Conservation (phyloP, 2,888 invertebrate species). For the Matsumyia berberina region DNA sequence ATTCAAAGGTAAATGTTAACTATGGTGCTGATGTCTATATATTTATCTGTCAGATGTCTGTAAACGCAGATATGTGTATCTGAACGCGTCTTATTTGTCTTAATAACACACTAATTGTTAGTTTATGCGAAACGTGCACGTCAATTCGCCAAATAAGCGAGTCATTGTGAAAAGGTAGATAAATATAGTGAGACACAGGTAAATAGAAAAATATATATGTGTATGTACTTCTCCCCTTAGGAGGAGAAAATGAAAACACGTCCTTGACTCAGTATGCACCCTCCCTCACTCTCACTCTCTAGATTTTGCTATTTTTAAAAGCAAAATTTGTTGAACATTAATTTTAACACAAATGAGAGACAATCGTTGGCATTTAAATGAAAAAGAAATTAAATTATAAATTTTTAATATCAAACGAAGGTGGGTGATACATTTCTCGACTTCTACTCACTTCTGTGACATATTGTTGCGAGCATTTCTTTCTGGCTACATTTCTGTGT, state of each 20-base stretch:
- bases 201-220: conserved; percentile 25
- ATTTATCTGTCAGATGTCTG: conserved; percentile 8
- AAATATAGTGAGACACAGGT: conserved; percentile 27
- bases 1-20: conserved; percentile 35
- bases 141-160: conserved; percentile 50
- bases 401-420: conserved; percentile 30
- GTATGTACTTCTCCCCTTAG: background rate
- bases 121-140: conserved; percentile 50
- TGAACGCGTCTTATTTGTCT: conserved; percentile 40
- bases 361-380: conserved; percentile 36
- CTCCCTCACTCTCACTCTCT: conserved; percentile 23
- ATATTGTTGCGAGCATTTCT: conserved; percentile 1
- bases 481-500: background rate
- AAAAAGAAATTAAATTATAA: background rate
- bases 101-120: conserved; percentile 59
- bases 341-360: conserved; percentile 27
- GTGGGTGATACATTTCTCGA: conserved; percentile 32
- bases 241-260: conserved; percentile 12
- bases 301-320: conserved; percentile 42
- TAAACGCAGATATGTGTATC: background rate
- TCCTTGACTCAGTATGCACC: conserved; percentile 66
- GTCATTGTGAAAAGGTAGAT: conserved; percentile 40
- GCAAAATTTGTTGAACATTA: conserved; percentile 35
- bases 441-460: background rate
- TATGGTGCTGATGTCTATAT: conserved; percentile 19